Evolutionary conservation across 2,113 vertebrate genomes (phyloP).

Genomic region (Holacanthus passer): DNA sequence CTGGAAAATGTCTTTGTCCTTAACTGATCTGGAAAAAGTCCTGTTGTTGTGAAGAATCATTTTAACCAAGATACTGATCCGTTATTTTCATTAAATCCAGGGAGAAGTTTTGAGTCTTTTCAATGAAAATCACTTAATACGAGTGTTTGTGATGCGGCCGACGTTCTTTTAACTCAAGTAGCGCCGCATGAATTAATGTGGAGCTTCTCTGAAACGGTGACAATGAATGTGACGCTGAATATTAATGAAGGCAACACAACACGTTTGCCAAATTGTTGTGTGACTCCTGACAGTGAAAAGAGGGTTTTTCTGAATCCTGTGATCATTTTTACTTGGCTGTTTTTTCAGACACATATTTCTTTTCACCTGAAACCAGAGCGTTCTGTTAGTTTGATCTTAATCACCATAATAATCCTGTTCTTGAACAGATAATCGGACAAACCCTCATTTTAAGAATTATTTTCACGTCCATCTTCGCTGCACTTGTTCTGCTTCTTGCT

Average conservation of each 20-base stretch:
- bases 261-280: constrained; percentile 8
- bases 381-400: constrained; percentile 8
- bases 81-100: not conserved
- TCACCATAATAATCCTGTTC: constrained; percentile 11
- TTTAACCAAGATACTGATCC: not conserved
- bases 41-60: not conserved
- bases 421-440: not conserved
- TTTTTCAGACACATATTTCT: not conserved
- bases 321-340: not conserved
- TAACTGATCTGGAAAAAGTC: not conserved
- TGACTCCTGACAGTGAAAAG: not conserved
- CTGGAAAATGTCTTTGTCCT: not conserved
- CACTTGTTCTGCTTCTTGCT: not conserved
- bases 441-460: constrained; percentile 5
- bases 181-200: constrained; percentile 7
- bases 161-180: constrained; percentile 1
- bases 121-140: not conserved
- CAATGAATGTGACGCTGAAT: constrained; percentile 26
- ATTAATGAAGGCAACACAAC: not conserved
- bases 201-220: constrained; percentile 12
- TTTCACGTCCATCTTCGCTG: not conserved
- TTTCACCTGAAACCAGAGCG: not conserved
- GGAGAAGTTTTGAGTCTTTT: too few relatives aligned
- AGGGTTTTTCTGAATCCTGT: not conserved
- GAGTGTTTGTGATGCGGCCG: not conserved